Base-by-base conservation (phyloP, 2,797 vertebrate genomes). In the Podargus strigoides region DNA sequence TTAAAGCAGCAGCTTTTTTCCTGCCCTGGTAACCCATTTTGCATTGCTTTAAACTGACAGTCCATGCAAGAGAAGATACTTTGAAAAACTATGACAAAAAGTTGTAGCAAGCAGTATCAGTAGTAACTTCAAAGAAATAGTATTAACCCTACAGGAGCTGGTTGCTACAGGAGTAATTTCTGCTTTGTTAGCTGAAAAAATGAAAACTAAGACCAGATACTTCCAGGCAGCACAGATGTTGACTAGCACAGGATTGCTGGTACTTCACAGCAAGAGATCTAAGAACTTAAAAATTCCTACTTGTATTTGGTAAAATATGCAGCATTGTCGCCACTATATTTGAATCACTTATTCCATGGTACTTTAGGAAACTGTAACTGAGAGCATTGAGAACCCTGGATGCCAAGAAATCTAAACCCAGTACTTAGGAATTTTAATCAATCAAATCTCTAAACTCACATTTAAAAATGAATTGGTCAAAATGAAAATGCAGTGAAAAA, bases 31-130 rank as follows among this genome's bases (percentile, higher is more conserved):
- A 91, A 94, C 67, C 41, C 44, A 79, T 86, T 95, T 96, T 93
- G 70, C 70, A 63, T 86, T 82, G 56, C 89, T 96, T 96, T 95
- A 84, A 88, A 93, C 87, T 95, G 95, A 91, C 96, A 96, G 53
- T 76, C 70, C 32, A 20, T 50, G 41, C 66, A 93, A 53, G 52
- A 74, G 63, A 63, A 90, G 55, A 60, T 72, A 49, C 85, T 94
- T 94, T 62, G 85, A 93, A 93, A 80, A 91, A 68, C 0, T 0
- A 62, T 0, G 0, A 76, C 41, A 76, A 74, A 92, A 86, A 78
- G 78, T 52, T 55, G 62, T 27, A 79, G 72, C 68, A 78, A 84
- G 49, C 24, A 88, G 2, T 47, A 90, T 66, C 62, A 87, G 30
- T 8, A 46, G 59, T 49, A 59, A 85, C 41, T 91, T 90, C 81